Conservation (phyloP, 2,113 vertebrate genomes). For the Ginglymostoma cirratum region DNA sequence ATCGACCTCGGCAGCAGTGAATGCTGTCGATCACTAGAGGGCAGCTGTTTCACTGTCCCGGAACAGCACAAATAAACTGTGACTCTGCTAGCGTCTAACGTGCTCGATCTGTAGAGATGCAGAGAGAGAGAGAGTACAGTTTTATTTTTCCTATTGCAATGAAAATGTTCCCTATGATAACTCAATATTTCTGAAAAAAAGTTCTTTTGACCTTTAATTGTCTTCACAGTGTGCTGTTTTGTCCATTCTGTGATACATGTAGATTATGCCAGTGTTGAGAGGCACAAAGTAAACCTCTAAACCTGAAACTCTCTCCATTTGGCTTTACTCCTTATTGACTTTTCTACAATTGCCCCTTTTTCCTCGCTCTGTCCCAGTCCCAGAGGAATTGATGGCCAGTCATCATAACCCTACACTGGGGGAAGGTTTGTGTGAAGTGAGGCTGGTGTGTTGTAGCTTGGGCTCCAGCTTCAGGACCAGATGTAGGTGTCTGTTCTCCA, state of each 20-base stretch:
- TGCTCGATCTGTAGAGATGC: neutral
- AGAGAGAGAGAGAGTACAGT: neutral
- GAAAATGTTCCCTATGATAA: neutral
- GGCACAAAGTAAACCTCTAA: neutral
- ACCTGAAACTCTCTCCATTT: neutral
- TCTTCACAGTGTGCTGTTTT: neutral
- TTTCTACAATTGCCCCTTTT: neutral
- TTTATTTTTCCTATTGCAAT: neutral
- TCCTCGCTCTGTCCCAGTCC: neutral
- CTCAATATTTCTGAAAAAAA: neutral
- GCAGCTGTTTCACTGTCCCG: neutral
- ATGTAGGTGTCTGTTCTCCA: too few relatives aligned
- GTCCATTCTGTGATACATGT: neutral
- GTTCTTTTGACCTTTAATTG: neutral
- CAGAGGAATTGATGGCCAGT: too few relatives aligned
- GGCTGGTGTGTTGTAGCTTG: too few relatives aligned
- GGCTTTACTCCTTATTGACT: neutral
- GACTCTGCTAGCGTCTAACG: neutral
- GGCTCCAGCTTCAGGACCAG: neutral
- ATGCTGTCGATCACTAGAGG: neutral
- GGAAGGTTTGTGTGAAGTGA: neutral
- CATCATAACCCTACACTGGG: neutral
- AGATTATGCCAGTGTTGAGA: neutral
- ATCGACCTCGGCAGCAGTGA: neutral
- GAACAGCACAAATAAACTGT: neutral